Evolutionary conservation across 2,797 vertebrate genomes (phyloP).

Genomic region (Selene dorsalis): DNA sequence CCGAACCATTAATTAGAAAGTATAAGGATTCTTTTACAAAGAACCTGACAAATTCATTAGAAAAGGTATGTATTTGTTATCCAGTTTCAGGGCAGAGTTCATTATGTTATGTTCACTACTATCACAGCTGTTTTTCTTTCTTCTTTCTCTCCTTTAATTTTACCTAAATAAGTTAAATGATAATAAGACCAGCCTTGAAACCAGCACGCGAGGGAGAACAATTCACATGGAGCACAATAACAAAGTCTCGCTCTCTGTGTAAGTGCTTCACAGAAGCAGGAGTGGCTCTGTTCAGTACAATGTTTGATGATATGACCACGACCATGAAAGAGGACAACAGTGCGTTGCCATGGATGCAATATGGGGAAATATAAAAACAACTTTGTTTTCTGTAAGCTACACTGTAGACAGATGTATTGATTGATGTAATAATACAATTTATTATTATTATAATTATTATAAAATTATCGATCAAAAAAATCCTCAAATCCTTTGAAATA

Average conservation of each 20-base stretch:
- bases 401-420: constrained; percentile 17
- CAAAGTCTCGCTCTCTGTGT: constrained; percentile 61
- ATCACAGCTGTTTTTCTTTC: no score
- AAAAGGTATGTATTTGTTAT: constrained; percentile 17
- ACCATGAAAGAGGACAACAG: constrained; percentile 60
- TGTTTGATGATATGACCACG: constrained; percentile 65
- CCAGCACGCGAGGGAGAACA: constrained; percentile 53
- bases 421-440: constrained; percentile 24
- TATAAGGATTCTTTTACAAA: constrained; percentile 54
- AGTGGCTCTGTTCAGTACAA: constrained; percentile 60
- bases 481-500: neutral
- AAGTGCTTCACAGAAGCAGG: constrained; percentile 56
- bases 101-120: constrained; percentile 6
- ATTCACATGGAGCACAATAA: constrained; percentile 62
- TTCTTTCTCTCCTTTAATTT: constrained; percentile 47
- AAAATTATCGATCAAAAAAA: neutral
- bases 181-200: constrained; percentile 56
- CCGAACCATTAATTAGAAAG: constrained; percentile 65
- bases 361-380: constrained; percentile 14
- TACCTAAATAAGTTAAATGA: constrained; percentile 44
- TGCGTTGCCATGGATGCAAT: constrained; percentile 64
- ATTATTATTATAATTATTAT: no score
- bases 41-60: constrained; percentile 51
- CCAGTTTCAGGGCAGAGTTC: neutral
- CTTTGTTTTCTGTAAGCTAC: constrained; percentile 20